phyloP scores from a whole-genome alignment of 2,888 invertebrate genomes.

The Habrosyne pyritoides region DNA sequence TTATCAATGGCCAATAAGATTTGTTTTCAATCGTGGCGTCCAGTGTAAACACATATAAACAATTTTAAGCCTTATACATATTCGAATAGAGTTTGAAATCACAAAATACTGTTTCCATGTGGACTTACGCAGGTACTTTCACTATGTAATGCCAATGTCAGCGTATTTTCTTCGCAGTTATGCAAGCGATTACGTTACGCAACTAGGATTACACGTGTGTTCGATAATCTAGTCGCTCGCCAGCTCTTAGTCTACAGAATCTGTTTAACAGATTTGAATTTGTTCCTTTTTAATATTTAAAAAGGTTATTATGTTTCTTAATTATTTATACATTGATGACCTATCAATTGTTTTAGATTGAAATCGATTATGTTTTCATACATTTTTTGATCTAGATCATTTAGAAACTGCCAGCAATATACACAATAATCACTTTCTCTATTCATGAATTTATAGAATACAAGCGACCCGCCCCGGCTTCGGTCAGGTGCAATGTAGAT shows the following conservation, averaged over 20 bases:
- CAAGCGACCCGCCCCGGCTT: too few relatives aligned
- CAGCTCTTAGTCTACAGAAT: not conserved
- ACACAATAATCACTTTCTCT: too few relatives aligned
- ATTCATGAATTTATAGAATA: too few relatives aligned
- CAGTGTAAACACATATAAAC: not conserved
- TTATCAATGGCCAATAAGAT: conserved; percentile 16
- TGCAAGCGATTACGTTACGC: conserved; percentile 56
- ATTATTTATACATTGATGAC: not conserved
- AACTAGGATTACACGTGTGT: conserved; percentile 30
- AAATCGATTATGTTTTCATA: too few relatives aligned
- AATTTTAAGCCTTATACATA: not conserved
- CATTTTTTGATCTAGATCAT: too few relatives aligned
- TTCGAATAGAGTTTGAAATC: not conserved
- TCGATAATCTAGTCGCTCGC: not conserved
- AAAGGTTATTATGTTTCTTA: not conserved
- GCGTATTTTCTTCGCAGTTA: conserved; percentile 69
- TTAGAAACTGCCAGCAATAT: too few relatives aligned
- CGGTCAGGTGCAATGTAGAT: too few relatives aligned
- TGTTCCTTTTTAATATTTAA: not conserved
- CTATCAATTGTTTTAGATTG: not conserved
- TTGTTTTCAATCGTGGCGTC: conserved; percentile 17
- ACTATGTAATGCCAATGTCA: conserved; percentile 79
- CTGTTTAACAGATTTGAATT: not conserved
- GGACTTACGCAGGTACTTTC: conserved; percentile 58
- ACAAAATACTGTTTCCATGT: conserved; percentile 15